Conservation (phyloP, 2,797 vertebrate species). For the Crenichthys baileyi region DNA sequence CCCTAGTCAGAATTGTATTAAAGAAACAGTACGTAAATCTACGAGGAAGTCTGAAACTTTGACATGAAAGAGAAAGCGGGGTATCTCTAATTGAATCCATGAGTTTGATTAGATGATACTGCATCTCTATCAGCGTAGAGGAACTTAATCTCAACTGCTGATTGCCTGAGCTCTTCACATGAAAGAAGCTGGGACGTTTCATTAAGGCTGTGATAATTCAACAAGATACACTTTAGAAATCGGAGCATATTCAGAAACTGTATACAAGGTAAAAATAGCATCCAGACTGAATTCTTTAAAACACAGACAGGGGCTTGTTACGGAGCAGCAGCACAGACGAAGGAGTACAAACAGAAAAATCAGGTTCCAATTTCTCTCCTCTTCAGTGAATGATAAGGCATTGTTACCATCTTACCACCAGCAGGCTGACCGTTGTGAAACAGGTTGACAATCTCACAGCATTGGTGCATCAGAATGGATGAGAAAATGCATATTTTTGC, state of each 20-base stretch:
- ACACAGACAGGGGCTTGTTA: conserved; percentile 48
- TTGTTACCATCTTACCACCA: conserved; percentile 30
- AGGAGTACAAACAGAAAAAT: conserved; percentile 19
- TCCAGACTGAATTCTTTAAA: conserved; percentile 43
- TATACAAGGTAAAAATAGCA: conserved; percentile 64
- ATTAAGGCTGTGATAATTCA: conserved; percentile 76
- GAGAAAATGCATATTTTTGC: conserved; percentile 44
- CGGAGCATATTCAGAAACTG: conserved; percentile 67
- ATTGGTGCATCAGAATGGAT: conserved; percentile 30
- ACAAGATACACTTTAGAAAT: conserved; percentile 77
- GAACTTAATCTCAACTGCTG: conserved; percentile 74
- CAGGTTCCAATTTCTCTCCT: conserved; percentile 16
- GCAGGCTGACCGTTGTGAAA: conserved; percentile 30
- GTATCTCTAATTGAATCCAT: conserved; percentile 72
- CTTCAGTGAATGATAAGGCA: conserved; percentile 18
- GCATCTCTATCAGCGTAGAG: conserved; percentile 70
- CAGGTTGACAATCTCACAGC: conserved; percentile 18
- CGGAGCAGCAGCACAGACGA: conserved; percentile 31
- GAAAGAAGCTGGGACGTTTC: conserved; percentile 74
- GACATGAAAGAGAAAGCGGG: conserved; percentile 58
- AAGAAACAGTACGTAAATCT: conserved; percentile 35
- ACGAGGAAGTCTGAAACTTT: conserved; percentile 46
- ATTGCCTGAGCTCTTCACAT: conserved; percentile 77
- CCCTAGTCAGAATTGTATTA: conserved; percentile 21
- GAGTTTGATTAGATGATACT: conserved; percentile 71